Evolutionary conservation across 2,888 invertebrate genomes (phyloP), one percentile per base, ranked within the genome.

Genomic region (Nymphalis polychloros): DNA sequence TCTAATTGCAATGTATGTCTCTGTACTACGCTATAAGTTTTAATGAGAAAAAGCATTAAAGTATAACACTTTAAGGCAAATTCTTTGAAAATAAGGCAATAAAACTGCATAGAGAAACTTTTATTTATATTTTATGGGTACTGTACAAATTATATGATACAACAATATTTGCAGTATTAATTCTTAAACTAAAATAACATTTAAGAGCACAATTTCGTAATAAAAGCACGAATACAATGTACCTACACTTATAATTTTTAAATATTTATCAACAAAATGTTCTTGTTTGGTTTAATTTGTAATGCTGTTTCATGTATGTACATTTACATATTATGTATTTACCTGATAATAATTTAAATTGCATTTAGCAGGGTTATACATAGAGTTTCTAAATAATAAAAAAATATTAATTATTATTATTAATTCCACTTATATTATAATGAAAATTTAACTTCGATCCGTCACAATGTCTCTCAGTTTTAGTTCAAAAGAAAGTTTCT

Each of bases 1-100:
- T 53, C 17, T 27, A 53, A 31, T 53, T 53, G 27, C 53, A 53
- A 53, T 53, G 53, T 16, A 53, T 53, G 53, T 53, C 6, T 53
- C 17, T 53, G 27, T 27, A 16, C 17, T 53, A 23, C 17, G 17
- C 53, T 27, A 17, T 52, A 0, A 23, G 23, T 27, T 31, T 53
- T 53, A 53, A 53, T 53, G 27, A 53, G 27, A 31, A 53, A 27
- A 27, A 23, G 7, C 23, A 23, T 23, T 50, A 50, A 19, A 53
- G 27, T 7, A 53, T 53, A 8, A 27, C 17, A 27, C 8, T 31
- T 27, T 27, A 17, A 27, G 23, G 6, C 27, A 17, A 27, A 17
- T 2, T 17, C 17, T 17, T 8, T 8, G 27, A 2, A 23, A 41
- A 41, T 41, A 13, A 41, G 1, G 13, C 2, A 8, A 8, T 41